Base-by-base conservation (phyloP, 1,140 invertebrate species). In the Eriocheir sinensis region DNA sequence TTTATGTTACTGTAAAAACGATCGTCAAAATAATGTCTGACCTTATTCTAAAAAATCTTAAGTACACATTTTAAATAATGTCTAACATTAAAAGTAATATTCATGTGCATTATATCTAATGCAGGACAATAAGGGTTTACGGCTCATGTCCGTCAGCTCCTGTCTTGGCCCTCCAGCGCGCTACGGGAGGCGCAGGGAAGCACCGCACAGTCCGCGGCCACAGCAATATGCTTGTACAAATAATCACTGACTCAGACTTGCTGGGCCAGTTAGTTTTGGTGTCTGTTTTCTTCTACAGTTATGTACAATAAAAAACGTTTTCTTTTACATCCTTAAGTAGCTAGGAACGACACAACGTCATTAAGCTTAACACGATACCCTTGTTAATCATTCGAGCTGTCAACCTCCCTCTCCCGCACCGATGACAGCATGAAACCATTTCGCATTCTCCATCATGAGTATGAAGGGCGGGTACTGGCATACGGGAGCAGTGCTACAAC, bases 401-500 rank as follows among this genome's bases (percentile, higher is more conserved):
- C 60, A 72, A n/a, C 60, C 27, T 4, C 60, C 21, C 60, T 72
- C 60, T 72, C 12, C 60, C 27, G 60, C 60, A 72, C 60, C 60
- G 60, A 72, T 72, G 27, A 72, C 83, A 86, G 36, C 30, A 12
- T 86, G 34, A 27, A 86, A 40, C 34, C 83, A 40, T n/a, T 86
- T 38, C 83, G 36, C 34, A 41, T 9, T 36, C 32, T 40, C 36
- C 83, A 41, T n/a, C 21, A 40, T 38, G 40, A 86, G 40, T 86
- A 86, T 40, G 83, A 86, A 12, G 34, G 12, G 40, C 17, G 36
- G 83, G 34, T 40, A 86, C 40, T 40, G 83, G 34, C 83, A 17
- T 41, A 21, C 0, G 34, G n/a, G 30, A 44, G 91, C 91, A 27
- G 91, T 92, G 41, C 91, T 92, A 92, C 21, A 92, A 92, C 91